Evolutionary conservation across 2,113 vertebrate genomes (phyloP), one percentile per base, ranked within the genome.

Genomic region (Indicator indicator): DNA sequence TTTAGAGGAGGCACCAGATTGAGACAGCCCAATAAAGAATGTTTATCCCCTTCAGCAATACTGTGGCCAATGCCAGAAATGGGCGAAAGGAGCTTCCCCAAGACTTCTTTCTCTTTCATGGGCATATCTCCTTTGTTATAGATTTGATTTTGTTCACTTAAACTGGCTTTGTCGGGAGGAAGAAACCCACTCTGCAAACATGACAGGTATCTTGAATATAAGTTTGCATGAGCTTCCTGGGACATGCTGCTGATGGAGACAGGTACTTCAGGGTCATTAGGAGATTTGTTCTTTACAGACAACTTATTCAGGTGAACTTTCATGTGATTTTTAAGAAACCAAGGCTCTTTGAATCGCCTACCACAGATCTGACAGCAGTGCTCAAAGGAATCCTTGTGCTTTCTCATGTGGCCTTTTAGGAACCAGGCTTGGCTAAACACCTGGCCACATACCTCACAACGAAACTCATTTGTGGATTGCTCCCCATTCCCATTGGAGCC

Each of bases 301-400:
- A 99, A 96, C 91, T 99, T 99, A 96, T 99, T 99, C 92, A 99
- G 98, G 95, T 99, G 99, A 42, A 99, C 99, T 96, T 99, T 99
- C 99, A 99, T 99, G 97, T 99, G 99, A 90, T 99, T 99, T 97
- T 99, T 99, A 59, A 99, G 98, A 96, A 99, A 99, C 99, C 99
- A 99, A 72, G 99, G 99, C 95, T 99, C 99, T 80, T 99, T 99
- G 97, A 99, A 99, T 92, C 99, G 98, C 62, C 99, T 98, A 79
- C 99, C 99, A 0, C 99, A 99, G 89, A 99, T 99, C 97, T 99
- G 99, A 96, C 99, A 99, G 97, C 99, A 99, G 97, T 99, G 99
- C 89, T 99, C 99, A 85, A 99, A 99, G 30, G 99, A 99, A 97
- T 99, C 99, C 90, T 99, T 99, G 98, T 99, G 99, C 97, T 99